A percentile compares a stretch with the other conserved stretches of the same genome.
Conservation (phyloP, 2,888 invertebrate species). For the Diplolepis rosae region DNA sequence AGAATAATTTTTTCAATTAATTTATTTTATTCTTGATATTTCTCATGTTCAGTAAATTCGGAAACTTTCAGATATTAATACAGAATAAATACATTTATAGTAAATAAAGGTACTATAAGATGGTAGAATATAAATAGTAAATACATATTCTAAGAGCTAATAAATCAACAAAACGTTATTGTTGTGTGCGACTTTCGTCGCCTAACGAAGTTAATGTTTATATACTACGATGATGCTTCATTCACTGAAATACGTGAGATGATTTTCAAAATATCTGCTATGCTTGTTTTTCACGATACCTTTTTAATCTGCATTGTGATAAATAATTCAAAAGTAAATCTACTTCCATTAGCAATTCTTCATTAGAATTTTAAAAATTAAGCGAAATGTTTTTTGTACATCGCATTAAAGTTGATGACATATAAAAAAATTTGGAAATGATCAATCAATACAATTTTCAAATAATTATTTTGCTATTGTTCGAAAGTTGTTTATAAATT, state of each 20-base stretch:
- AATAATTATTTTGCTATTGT: neutral
- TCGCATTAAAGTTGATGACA: neutral
- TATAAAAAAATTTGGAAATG: neutral
- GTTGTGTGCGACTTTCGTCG: neutral
- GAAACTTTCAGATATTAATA: neutral
- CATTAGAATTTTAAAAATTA: neutral
- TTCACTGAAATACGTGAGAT: neutral
- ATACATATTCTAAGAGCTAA: constrained; percentile 1
- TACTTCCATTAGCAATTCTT: neutral
- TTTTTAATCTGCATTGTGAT: neutral
- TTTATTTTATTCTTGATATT: no score
- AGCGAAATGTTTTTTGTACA: neutral
- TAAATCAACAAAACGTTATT: neutral
- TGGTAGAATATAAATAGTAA: neutral
- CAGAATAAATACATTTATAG: neutral
- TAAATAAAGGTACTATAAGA: neutral
- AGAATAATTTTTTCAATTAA: neutral
- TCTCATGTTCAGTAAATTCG: no score
- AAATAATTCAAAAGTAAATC: neutral
- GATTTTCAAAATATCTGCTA: neutral
- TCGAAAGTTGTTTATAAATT: neutral
- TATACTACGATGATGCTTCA: neutral
- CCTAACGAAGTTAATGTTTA: constrained; percentile 10
- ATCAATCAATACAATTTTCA: neutral
- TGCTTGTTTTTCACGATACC: neutral